Evolutionary conservation across 2,888 invertebrate species (phyloP), one percentile per base, ranked within the genome.

Genomic region (Scotopteryx bipunctaria): DNA sequence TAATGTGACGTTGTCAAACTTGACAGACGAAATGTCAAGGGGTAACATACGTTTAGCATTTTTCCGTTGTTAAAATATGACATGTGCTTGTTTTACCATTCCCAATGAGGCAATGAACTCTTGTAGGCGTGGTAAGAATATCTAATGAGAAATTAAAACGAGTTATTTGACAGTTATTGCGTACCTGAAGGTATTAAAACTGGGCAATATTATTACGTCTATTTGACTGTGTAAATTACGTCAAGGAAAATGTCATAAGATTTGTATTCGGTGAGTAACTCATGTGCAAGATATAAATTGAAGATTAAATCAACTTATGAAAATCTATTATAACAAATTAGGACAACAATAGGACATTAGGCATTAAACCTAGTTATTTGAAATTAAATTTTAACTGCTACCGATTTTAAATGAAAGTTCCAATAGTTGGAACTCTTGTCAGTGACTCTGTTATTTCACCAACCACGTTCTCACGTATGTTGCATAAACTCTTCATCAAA

Each of bases 1-100:
- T 5, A 27, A 23, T 23, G 13, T 47, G 41, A 27, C 29, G 43
- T 49, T 37, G 5, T 19, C 15, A 13, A 43, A 32, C 25, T 43
- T 38, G 49, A 50, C 49, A 50, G n/a, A 32, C 6, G 32, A 43
- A 43, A 50, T 50, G 49, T 50, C 49, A 50, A 50, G 49, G 49
- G 9, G 32, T 29, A 17, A 25, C 21, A 32, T 19, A n/a, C 11
- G 23, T 16, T 45, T 36, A 41, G 16, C 35, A 40, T 46, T 37
- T 40, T 44, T 36, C 11, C 32, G 31, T 13, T 46, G 46, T 52
- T 37, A 42, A 47, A n/a, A 35, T 15, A 1, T 36, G 48, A 48
- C 48, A 41, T 25, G 17, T 27, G 5, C 16, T 32, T 15, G 35
- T 29, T 36, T 37, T 21, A 23, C 37, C 44, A 37, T 46, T 54